phyloP scores from a whole-genome alignment of 2,113 vertebrate genomes.

The Labeo catla region DNA sequence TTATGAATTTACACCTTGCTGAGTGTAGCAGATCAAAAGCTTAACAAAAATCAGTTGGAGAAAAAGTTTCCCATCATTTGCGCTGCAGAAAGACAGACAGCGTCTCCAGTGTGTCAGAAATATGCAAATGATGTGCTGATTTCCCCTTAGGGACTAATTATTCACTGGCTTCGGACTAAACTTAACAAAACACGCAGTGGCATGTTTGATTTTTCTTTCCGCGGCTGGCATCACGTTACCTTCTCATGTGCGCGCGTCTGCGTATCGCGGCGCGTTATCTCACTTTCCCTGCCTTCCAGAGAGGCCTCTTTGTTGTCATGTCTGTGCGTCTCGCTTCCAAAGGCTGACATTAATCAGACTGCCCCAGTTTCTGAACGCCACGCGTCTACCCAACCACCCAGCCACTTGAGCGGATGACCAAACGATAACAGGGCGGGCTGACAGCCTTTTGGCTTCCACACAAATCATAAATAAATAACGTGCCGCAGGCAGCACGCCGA shows the following conservation, averaged over 20 bases:
- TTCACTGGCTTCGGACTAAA: slow-evolving; percentile 47
- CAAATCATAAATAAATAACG: slow-evolving; percentile 56
- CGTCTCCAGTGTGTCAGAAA: slow-evolving; percentile 33
- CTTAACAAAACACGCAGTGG: slow-evolving; percentile 48
- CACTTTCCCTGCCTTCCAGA: background rate
- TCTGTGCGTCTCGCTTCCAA: slow-evolving; percentile 47
- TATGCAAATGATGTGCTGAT: slow-evolving; percentile 51
- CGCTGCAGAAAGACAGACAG: background rate
- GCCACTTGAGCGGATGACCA: slow-evolving; percentile 13
- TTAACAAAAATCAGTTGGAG: background rate
- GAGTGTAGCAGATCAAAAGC: slow-evolving; percentile 1
- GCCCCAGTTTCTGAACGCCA: slow-evolving; percentile 59
- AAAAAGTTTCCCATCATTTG: background rate
- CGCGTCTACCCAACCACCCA: background rate
- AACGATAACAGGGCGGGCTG: slow-evolving; percentile 43
- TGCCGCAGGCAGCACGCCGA: slow-evolving; percentile 44
- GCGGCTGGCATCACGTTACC: slow-evolving; percentile 49
- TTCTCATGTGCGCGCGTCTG: background rate
- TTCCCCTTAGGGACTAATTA: slow-evolving; percentile 68
- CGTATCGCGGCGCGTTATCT: background rate
- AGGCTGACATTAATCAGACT: slow-evolving; percentile 69
- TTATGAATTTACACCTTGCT: background rate
- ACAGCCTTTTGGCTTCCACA: slow-evolving; percentile 44
- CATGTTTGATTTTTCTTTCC: slow-evolving; percentile 34
- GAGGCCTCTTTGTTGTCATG: slow-evolving; percentile 47